Conservation (phyloP, 2,888 invertebrate genomes). For the Euplexia lucipara region DNA sequence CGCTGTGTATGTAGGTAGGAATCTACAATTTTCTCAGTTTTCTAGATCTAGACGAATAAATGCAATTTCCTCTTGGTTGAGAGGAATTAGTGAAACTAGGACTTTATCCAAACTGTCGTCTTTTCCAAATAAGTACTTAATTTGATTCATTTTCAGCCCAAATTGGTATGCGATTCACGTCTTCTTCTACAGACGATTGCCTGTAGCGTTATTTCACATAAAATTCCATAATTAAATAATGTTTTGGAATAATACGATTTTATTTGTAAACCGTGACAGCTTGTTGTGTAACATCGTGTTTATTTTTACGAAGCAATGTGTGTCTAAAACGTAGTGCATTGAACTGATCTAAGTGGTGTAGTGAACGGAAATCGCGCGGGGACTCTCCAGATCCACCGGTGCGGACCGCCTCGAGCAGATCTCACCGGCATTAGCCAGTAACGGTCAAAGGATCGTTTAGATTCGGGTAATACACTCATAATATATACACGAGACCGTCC, state of each 20-base stretch:
- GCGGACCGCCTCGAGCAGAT: slow-evolving; percentile 75
- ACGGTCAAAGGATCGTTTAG: slow-evolving; percentile 61
- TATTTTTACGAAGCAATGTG: slow-evolving; percentile 28
- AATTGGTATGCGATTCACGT: slow-evolving; percentile 49
- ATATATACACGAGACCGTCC: slow-evolving; percentile 35
- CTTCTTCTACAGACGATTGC: slow-evolving; percentile 33
- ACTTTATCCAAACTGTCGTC: slow-evolving; percentile 29
- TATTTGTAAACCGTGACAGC: slow-evolving; percentile 22
- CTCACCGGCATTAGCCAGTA: slow-evolving; percentile 74
- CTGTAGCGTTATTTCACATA: slow-evolving; percentile 45
- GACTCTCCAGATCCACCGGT: slow-evolving; percentile 68
- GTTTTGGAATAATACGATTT: slow-evolving; percentile 32
- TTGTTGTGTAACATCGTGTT: slow-evolving; percentile 7
- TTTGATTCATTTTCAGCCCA: slow-evolving; percentile 23
- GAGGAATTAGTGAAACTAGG: slow-evolving; percentile 15
- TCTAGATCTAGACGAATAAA: slow-evolving; percentile 4
- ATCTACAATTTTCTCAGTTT: slow-evolving; percentile 31
- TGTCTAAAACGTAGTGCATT: slow-evolving; percentile 72
- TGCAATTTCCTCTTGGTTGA: slow-evolving; percentile 20
- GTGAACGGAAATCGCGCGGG: slow-evolving; percentile 77
- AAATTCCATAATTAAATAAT: slow-evolving; percentile 54
- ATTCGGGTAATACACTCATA: slow-evolving; percentile 56
- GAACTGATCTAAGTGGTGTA: slow-evolving; percentile 74
- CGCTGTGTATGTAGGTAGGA: slow-evolving; percentile 6
- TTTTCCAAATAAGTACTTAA: slow-evolving; percentile 20